Evolutionary conservation across 2,888 invertebrate genomes (phyloP).

Genomic region (Agelastica alni): DNA sequence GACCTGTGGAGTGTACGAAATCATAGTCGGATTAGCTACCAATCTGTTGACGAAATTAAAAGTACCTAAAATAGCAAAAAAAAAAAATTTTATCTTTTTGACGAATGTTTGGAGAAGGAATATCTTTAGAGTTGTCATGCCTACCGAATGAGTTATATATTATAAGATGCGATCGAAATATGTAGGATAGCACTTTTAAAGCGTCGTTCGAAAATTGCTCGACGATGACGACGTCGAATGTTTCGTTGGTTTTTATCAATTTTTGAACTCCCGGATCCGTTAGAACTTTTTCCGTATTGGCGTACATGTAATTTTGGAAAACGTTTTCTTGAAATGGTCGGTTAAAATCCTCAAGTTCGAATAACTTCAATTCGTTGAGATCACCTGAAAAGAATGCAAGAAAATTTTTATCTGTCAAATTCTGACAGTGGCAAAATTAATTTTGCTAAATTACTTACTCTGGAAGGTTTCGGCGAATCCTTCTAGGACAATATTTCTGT

Average conservation of each 20-base stretch:
- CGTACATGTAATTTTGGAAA: constrained; percentile 27
- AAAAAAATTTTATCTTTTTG: no score
- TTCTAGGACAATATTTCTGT: constrained; percentile 9
- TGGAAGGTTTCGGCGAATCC: constrained; percentile 4
- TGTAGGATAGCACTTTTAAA: constrained; percentile 16
- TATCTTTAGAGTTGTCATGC: no score
- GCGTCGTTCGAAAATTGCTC: constrained; percentile 46
- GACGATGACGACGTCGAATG: constrained; percentile 44
- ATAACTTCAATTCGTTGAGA: constrained; percentile 11
- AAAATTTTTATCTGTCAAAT: no score
- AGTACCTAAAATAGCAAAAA: no score
- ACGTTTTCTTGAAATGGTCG: constrained; percentile 7
- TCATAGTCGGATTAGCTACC: constrained; percentile 57
- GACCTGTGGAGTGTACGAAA: constrained; percentile 58
- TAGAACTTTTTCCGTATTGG: constrained; percentile 35
- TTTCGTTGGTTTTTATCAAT: constrained; percentile 39
- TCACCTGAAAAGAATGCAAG: constrained; percentile 18
- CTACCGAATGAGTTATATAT: constrained; percentile 13
- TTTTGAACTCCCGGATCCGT: constrained; percentile 41
- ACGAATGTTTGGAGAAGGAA: no score
- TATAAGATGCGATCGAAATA: constrained; percentile 24
- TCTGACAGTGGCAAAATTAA: no score
- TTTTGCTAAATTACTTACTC: no score
- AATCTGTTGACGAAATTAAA: constrained; percentile 51
- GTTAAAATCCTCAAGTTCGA: constrained; percentile 8